phyloP scores from a whole-genome alignment of 2,888 invertebrate genomes.

The Drosophila meridiana region DNA sequence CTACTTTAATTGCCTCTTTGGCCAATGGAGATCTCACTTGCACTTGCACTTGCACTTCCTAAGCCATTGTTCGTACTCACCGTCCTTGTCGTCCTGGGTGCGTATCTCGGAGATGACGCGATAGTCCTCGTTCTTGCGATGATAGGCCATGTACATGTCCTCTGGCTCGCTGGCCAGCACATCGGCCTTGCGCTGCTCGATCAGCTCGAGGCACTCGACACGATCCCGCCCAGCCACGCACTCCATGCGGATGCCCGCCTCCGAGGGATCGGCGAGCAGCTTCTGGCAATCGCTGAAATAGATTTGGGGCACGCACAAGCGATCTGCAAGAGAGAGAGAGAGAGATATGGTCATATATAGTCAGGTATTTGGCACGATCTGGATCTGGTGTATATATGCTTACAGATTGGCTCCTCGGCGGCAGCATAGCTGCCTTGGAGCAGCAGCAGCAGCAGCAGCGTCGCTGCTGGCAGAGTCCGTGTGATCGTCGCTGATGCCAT shows the following conservation, averaged over 20 bases:
- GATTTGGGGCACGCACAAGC: slow-evolving; percentile 90
- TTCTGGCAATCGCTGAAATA: slow-evolving; percentile 88
- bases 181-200: slow-evolving; percentile 92
- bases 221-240: slow-evolving; percentile 91
- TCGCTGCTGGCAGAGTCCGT: slow-evolving; percentile 41
- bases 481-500: slow-evolving; percentile 34
- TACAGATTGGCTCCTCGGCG: slow-evolving; percentile 74
- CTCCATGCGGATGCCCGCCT: slow-evolving; percentile 87
- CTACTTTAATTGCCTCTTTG: background rate
- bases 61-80: slow-evolving; percentile 83
- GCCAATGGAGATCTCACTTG: background rate
- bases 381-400: slow-evolving; percentile 6
- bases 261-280: slow-evolving; percentile 84
- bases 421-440: slow-evolving; percentile 22
- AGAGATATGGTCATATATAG: background rate
- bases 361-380: background rate
- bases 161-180: slow-evolving; percentile 93
- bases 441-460: slow-evolving; percentile 34
- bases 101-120: slow-evolving; percentile 91
- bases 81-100: slow-evolving; percentile 91
- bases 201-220: slow-evolving; percentile 89
- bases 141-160: slow-evolving; percentile 93
- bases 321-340: slow-evolving; percentile 86
- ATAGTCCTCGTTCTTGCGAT: slow-evolving; percentile 90
- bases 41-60: background rate